Base-by-base conservation (phyloP, 2,888 invertebrate genomes). In the Nephrotoma flavescens region DNA sequence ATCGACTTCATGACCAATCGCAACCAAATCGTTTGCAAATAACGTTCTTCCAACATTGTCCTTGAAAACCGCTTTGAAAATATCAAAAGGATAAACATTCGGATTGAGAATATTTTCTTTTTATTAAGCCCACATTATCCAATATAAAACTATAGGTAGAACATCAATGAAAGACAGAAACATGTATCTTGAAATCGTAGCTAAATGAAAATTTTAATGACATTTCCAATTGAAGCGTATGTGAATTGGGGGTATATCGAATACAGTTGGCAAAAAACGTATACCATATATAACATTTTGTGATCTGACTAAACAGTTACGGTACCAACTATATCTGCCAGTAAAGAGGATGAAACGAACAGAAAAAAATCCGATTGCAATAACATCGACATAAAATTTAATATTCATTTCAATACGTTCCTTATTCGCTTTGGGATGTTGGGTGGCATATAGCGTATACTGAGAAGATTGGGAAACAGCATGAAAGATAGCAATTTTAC, bases 401-500 rank as follows among this genome's bases (percentile, higher is more conserved):
- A 47, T 47, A 47, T 47, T 47, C 47, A 47, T 12, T 47, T 47
- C 47, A 47, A 47, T 47, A 12, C 45, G 12, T 45, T 47, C 12
- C 47, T 12, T 47, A 47, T 47, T 12, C n/a, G n/a, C 11, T 2
- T 44, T 11, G 44, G 7, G 7, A 0, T 47, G 4, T 47, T 12
- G 2, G 12, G 44, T 45, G 7, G 7, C 11, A 45, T 45, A 6
- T 45, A 45, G 44, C 7, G 7, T 45, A 9, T 45, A 11, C 44
- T 7, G 44, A 45, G 44, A 45, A 45, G 11, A 45, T 45, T 47
- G 12, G 9, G 12, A 47, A 47, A 47, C 31, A 47, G 11, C 47
- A 47, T 47, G 47, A 47, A 12, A 47, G 47, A 47, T n/a, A 47
- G 47, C 47, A 47, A 47, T 47, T 47, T 47, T 47, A 11, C 47